Evolutionary conservation across 2,113 vertebrate genomes (phyloP), one percentile per base, ranked within the genome.

Genomic region (Motacilla tschutschensis): DNA sequence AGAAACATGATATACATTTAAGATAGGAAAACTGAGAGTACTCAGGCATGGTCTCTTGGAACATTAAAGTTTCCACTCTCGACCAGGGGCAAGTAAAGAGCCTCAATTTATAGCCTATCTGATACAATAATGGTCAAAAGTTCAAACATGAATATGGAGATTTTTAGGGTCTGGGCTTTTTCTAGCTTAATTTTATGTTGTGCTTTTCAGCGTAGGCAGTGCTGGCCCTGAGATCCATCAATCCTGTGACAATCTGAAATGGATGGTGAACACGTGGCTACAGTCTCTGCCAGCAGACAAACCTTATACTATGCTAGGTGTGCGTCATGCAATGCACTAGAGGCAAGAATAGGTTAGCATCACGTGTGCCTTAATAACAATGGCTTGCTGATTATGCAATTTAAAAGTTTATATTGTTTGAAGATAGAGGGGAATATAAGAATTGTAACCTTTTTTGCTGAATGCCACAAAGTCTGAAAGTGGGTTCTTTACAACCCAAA

Each of bases 181-280:
- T 36, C 13, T 33, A 17, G 11, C 8, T 46, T 57, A 33, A 6
- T 21, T 77, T 69, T 69, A 18, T 22, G 7, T 26, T 65, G 10
- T 72, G 14, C 4, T 3, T n/a, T 12, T 40, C 41, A 65, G 4
- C 7, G 9, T 5, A 62, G 8, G 9, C 22, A 73, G 13, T 26
- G 43, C 28, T 76, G 35, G 46, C 36, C 51, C 18, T 36, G 22
- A 50, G 44, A 58, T 50, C n/a, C 3, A 1, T 36, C 62, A 43
- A 0, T 33, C 14, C 11, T 46, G 12, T 12, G 21, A 9, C 25
- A 84, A 10, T 43, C 40, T 0, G 3, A 59, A 79, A 77, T 0
- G 5, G 7, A 24, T 12, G 14, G 15, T 44, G 33, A 18, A 19
- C 6, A 40, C 12, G 17, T 80, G 17, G 33, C 17, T 58, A 15